Evolutionary conservation across 2,888 invertebrate species (phyloP), one percentile per base, ranked within the genome.

Genomic region (Noctuana brunneofusca): DNA sequence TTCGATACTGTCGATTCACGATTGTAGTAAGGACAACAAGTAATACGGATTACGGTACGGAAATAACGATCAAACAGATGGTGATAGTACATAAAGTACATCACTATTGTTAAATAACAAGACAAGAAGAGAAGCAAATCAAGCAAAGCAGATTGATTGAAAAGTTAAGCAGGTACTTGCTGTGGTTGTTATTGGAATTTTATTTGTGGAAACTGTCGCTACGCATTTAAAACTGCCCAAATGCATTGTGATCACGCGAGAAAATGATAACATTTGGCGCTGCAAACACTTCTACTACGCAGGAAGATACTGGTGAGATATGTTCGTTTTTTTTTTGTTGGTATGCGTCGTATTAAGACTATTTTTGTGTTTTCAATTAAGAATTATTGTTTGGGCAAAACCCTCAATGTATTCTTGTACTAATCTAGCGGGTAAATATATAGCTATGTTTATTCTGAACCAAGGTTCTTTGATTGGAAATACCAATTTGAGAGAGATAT

Each of bases 251-350:
- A 78, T 71, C 63, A 78, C 74, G 73, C 76, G 70, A 80, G 72
- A 89, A 87, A 86, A 91, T 91, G 90, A 87, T 89, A 83, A 88
- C 89, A 75, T 90, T 89, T 72, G 81, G 89, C 75, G 84, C 81
- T 78, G 85, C 84, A 67, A 85, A 80, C 77, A 83, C 77, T 80
- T 84, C 86, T 68, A 74, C 85, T 69, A 78, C 86, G 72, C 78
- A 81, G 73, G 90, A 91, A 72, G 90, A 91, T 71, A 83, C 89
- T 81, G 90, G 90, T 91, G 76, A 27, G 66, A 65, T 68, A 60
- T 58, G 58, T 30, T 76, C 74, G 70, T 71, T 68, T 73, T 72
- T n/a, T 72, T 72, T 69, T 68, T 68, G 66, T 72, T 70, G 67
- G 71, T 65, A 46, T 66, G 60, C 64, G 63, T 65, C 63, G 65